Conservation (phyloP, 2,888 invertebrate species). For the Drosophila nigricruria region DNA sequence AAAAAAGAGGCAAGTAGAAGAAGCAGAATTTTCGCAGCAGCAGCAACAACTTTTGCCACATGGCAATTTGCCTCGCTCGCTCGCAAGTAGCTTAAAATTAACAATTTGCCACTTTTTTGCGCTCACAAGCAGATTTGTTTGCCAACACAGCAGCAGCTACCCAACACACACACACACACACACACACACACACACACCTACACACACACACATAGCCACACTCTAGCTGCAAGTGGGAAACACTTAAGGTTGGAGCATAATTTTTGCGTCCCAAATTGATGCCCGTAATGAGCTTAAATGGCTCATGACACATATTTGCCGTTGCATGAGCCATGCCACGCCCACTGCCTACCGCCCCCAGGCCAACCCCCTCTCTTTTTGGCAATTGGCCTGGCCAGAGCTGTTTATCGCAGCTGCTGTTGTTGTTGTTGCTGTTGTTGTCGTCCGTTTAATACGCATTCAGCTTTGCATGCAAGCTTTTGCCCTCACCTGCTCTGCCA, state of each 20-base stretch:
- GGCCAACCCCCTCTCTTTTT: background rate
- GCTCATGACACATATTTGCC: slow-evolving; percentile 82
- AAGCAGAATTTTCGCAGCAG: slow-evolving; percentile 21
- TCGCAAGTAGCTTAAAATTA: slow-evolving; percentile 70
- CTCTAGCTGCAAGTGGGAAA: slow-evolving; percentile 57
- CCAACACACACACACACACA: background rate
- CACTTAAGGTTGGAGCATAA: slow-evolving; percentile 76
- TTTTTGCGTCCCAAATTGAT: slow-evolving; percentile 82
- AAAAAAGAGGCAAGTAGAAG: background rate
- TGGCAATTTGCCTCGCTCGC: slow-evolving; percentile 35
- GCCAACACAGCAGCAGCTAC: slow-evolving; percentile 1
- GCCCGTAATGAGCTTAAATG: slow-evolving; percentile 84
- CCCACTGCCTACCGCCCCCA: background rate
- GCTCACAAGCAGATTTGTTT: slow-evolving; percentile 61
- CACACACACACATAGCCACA: background rate
- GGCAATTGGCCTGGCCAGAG: slow-evolving; percentile 9
- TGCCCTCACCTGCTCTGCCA: background rate
- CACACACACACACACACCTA: background rate
- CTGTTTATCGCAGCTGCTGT: slow-evolving; percentile 24
- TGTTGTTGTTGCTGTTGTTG: slow-evolving; percentile 30
- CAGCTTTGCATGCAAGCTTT: slow-evolving; percentile 16
- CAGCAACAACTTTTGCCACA: slow-evolving; percentile 43
- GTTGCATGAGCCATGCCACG: slow-evolving; percentile 24
- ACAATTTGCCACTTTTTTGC: slow-evolving; percentile 74
- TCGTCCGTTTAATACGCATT: slow-evolving; percentile 41